A percentile compares a stretch with the other conserved stretches of the same genome.
Conservation (phyloP, 2,113 vertebrate genomes). For the Emberiza fucata region DNA sequence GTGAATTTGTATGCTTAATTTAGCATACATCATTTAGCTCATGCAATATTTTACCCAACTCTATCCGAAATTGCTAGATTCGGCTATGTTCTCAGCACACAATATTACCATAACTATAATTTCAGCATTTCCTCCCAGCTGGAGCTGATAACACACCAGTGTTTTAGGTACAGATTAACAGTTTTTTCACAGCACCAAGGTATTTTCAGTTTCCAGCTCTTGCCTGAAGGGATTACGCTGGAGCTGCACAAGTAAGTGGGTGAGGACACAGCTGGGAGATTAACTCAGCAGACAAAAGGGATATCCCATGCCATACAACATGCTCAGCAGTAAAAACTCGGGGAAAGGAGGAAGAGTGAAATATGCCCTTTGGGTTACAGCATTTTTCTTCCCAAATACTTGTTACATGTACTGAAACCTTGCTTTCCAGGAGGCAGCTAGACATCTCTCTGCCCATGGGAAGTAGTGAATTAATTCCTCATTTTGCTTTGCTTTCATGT, state of each 20-base stretch:
- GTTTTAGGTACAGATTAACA: not conserved
- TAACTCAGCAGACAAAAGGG: not conserved
- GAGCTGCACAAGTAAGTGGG: not conserved
- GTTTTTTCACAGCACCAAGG: not conserved
- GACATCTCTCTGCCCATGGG: not conserved
- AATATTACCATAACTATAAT: not conserved
- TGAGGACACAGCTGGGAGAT: not conserved
- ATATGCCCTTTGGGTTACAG: not conserved
- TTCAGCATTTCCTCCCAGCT: not conserved
- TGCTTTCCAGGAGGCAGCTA: not conserved
- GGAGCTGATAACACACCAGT: not conserved
- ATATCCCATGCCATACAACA: rapidly evolving
- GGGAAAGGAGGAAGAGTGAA: not conserved
- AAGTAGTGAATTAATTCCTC: not conserved
- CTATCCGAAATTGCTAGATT: not conserved
- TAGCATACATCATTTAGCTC: not conserved
- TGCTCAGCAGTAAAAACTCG: not conserved
- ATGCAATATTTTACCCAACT: not conserved
- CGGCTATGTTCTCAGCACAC: not conserved
- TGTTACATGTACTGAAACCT: rapidly evolving
- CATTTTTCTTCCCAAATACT: not conserved
- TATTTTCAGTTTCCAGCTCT: not conserved
- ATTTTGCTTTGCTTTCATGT: not conserved
- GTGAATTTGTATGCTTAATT: not conserved
- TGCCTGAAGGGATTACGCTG: not conserved